phyloP scores from a whole-genome alignment of 2,888 invertebrate species.

The Linnaemya tessellans region DNA sequence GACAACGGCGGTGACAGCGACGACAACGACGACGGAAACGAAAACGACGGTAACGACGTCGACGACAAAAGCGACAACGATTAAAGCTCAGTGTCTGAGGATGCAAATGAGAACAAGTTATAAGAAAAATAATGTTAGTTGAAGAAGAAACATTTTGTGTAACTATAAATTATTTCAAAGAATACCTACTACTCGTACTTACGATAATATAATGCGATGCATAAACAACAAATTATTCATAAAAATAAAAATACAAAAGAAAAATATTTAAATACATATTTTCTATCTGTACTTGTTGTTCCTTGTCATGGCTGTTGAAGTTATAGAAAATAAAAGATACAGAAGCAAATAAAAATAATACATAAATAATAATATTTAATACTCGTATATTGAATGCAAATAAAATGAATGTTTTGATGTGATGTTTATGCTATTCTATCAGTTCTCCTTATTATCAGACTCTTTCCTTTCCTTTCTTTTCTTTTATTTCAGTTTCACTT shows the following conservation, averaged over 20 bases:
- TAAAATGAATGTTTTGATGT: constrained; percentile 65
- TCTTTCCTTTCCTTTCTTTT: not conserved
- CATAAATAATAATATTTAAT: constrained; percentile 2
- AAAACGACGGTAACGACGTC: not conserved
- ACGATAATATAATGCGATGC: constrained; percentile 21
- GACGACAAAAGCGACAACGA: not conserved
- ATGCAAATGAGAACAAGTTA: constrained; percentile 63
- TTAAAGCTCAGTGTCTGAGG: constrained; percentile 58
- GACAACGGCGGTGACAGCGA: not conserved
- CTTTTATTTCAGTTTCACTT: constrained; percentile 2
- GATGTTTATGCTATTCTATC: constrained; percentile 30
- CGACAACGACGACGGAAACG: not conserved
- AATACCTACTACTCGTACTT: constrained; percentile 1
- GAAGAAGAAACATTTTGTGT: constrained; percentile 38
- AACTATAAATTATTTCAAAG: constrained; percentile 32
- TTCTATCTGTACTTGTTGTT: constrained; percentile 30
- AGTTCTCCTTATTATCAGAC: not conserved
- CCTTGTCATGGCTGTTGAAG: constrained; percentile 39
- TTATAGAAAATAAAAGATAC: not conserved
- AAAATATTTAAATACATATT: not conserved
- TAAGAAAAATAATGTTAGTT: constrained; percentile 71
- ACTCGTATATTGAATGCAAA: constrained; percentile 60
- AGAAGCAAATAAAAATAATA: not conserved
- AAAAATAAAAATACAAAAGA: no score
- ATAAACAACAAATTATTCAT: constrained; percentile 32